Base-by-base conservation (phyloP, 2,113 vertebrate genomes). In the Aleadryas rufinucha region DNA sequence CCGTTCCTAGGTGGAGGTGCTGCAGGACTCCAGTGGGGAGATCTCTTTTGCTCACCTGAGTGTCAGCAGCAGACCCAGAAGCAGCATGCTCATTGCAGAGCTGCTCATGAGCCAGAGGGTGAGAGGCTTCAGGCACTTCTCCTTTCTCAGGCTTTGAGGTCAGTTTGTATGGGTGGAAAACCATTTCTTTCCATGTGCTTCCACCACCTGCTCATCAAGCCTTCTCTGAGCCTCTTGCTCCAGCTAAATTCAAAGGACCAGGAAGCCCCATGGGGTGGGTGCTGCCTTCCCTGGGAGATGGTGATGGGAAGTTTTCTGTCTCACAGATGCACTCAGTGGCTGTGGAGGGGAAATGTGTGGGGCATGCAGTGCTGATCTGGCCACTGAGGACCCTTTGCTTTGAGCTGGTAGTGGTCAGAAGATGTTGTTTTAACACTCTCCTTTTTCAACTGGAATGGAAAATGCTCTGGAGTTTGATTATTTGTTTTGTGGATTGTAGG, bases 31-130 rank as follows among this genome's bases (percentile, higher is more conserved):
- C 27, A 18, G 9, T 10, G 16, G 22, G 20, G 21, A 50, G 7
- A 56, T 44, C 4, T 57, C 7, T 39, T 87, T 52, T 42, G 31
- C 39, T 69, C 11, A 60, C 18, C 27, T 54, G 54, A 74, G 37
- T 33, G 44, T 39, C 45, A 69, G 53, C 27, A 69, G 23, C 59
- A 77, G 44, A 89, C 13, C 44, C 64, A 30, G 30, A 9, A 7
- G 53, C 33, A 77, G 35, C 9, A 11, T 30, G 28, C 30, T n/a
- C 52, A 11, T 39, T 1, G 2, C 14, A 35, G 26, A 42, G 21
- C 45, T 3, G 2, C 14, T 47, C 19, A 6, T 17, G 27, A 33
- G 3, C 17, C 57, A 5, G 33, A 42, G 31, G 5, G 20, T 1
- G 7, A 80, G 19, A 39, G 21, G 18, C 45, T 69, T 56, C 35